Evolutionary conservation across 2,797 vertebrate genomes (phyloP).

Genomic region (Sebastes diploproa): DNA sequence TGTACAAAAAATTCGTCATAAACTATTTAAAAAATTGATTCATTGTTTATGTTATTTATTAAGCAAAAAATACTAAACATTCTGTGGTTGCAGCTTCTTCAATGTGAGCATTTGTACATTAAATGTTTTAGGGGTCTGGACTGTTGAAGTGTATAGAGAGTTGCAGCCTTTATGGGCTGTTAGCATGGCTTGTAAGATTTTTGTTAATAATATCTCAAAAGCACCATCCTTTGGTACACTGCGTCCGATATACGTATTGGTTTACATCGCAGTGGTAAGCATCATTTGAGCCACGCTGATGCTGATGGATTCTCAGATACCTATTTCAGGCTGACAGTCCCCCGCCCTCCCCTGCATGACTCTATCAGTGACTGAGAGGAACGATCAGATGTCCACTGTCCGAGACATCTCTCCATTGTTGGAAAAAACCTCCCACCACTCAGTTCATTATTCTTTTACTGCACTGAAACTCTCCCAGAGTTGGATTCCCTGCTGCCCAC

Average conservation of each 20-base stretch:
- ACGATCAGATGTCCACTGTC: constrained; percentile 52
- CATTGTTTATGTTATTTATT: not conserved
- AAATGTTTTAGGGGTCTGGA: not conserved
- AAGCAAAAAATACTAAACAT: not conserved
- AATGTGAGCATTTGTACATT: not conserved
- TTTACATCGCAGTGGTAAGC: constrained; percentile 25
- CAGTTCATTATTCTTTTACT: constrained; percentile 59
- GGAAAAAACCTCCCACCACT: constrained; percentile 52
- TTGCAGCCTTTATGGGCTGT: not conserved
- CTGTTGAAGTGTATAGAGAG: not conserved
- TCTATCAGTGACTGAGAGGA: constrained; percentile 5
- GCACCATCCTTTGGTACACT: not conserved
- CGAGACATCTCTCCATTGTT: constrained; percentile 47
- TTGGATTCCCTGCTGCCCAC: constrained; percentile 34
- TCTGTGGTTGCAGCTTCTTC: not conserved
- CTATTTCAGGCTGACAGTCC: constrained; percentile 4
- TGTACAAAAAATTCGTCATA: not conserved
- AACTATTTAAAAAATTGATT: not conserved
- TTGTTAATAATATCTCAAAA: not conserved
- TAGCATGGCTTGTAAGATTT: not conserved
- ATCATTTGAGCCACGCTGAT: constrained; percentile 21
- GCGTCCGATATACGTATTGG: not conserved
- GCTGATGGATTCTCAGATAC: constrained; percentile 32
- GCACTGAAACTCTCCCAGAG: constrained; percentile 45
- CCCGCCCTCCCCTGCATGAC: not conserved